Conservation (phyloP, 1,140 invertebrate genomes). For the Bombus pyrosoma region DNA sequence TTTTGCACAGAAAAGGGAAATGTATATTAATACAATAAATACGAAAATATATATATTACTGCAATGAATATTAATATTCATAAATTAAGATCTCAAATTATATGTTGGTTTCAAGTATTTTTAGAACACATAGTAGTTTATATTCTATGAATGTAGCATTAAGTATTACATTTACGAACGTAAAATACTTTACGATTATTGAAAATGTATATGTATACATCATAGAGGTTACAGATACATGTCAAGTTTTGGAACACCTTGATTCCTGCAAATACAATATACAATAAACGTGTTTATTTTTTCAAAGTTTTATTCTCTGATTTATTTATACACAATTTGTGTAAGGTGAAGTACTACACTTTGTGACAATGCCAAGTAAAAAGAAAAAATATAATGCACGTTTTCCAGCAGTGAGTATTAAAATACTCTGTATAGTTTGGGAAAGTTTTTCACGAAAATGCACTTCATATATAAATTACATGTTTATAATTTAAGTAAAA, state of each 20-base stretch:
- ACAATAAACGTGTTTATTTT: conserved; percentile 24
- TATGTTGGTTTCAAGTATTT: neutral
- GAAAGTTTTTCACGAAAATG: conserved; percentile 55
- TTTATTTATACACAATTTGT: conserved; percentile 52
- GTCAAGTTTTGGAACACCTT: conserved; percentile 53
- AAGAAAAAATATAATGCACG: conserved; percentile 98
- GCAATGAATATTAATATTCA: neutral
- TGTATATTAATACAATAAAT: neutral
- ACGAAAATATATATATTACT: neutral
- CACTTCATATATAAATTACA: conserved; percentile 68
- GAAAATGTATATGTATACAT: conserved; percentile 23
- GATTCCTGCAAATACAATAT: conserved; percentile 21
- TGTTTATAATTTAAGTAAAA: conserved; percentile 14
- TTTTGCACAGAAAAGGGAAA: neutral
- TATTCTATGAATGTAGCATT: neutral
- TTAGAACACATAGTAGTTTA: neutral
- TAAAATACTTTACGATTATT: conserved; percentile 40
- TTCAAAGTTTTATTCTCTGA: conserved; percentile 27
- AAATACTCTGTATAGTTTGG: conserved; percentile 29
- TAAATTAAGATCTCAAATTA: neutral
- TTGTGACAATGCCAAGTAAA: conserved; percentile 92
- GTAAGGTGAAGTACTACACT: conserved; percentile 2
- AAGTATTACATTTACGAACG: conserved; percentile 28
- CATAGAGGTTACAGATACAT: conserved; percentile 10
- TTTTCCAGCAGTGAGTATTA: conserved; percentile 94